A percentile compares a stretch with the other conserved stretches of the same genome.
Evolutionary conservation across 2,113 vertebrate genomes (phyloP).

Genomic region (Pangasianodon gigas): DNA sequence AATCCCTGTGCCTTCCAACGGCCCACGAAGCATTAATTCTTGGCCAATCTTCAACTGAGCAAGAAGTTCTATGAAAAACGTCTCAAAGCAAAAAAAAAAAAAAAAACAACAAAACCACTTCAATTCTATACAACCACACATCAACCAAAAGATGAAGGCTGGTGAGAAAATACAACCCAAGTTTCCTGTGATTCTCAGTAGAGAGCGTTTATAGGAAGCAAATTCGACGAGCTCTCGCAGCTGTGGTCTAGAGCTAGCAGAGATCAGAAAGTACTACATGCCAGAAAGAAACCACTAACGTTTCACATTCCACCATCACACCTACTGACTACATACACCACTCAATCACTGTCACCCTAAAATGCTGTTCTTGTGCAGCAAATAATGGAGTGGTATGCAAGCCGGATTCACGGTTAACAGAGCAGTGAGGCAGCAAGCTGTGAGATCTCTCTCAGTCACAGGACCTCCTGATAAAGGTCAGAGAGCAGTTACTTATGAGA

Average conservation of each 20-base stretch:
- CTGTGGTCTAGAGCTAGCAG: conserved; percentile 21
- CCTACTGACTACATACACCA: conserved; percentile 27
- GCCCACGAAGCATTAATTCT: background rate
- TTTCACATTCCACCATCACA: conserved; percentile 33
- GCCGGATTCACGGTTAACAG: conserved; percentile 28
- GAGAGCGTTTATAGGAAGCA: conserved; percentile 16
- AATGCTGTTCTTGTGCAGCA: conserved; percentile 22
- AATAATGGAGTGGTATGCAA: conserved; percentile 15
- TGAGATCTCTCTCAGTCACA: conserved; percentile 15
- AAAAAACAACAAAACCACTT: background rate
- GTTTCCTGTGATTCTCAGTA: background rate
- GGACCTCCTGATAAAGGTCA: conserved; percentile 23
- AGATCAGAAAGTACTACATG: conserved; percentile 20
- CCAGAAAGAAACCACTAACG: conserved; percentile 29
- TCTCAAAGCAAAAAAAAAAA: background rate
- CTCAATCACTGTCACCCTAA: conserved; percentile 41
- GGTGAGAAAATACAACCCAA: background rate
- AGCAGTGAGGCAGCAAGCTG: conserved; percentile 29
- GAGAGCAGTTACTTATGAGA: conserved; percentile 41
- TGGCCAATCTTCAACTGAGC: conserved; percentile 20
- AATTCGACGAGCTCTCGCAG: background rate
- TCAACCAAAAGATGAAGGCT: background rate
- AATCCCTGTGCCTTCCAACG: conserved; percentile 12
- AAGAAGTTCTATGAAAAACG: conserved; percentile 30
- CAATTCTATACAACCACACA: background rate